Evolutionary conservation across 2,888 invertebrate species (phyloP).

Genomic region (Eudemis profundana): DNA sequence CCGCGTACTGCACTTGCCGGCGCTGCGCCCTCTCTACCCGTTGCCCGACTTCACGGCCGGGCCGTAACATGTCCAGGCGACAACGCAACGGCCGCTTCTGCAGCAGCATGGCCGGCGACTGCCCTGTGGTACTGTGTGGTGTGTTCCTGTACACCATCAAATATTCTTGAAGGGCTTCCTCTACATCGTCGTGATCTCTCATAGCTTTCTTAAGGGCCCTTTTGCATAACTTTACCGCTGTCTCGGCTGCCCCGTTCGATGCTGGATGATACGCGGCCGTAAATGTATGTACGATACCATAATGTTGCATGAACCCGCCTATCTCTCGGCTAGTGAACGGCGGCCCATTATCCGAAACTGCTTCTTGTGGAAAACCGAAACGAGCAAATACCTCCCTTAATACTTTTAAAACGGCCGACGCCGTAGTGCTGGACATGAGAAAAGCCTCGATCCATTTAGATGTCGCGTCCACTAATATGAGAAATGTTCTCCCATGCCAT

Average conservation of each 20-base stretch:
- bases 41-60: background rate
- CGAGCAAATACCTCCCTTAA: background rate
- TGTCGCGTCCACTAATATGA: background rate
- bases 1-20: background rate
- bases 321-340: background rate
- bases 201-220: background rate
- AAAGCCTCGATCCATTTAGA: background rate
- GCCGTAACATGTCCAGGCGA: background rate
- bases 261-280: slow-evolving; percentile 1
- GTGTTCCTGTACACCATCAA: slow-evolving; percentile 1
- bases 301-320: background rate
- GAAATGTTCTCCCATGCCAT: background rate
- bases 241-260: background rate
- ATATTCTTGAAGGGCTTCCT: background rate
- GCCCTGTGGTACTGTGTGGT: background rate
- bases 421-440: background rate
- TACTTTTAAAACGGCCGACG: background rate
- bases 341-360: background rate
- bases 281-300: background rate
- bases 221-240: background rate
- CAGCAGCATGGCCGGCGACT: background rate
- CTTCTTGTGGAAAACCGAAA: background rate
- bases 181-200: background rate
- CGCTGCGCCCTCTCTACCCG: background rate
- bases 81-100: background rate